Percentiles rank a stretch among this genome's conserved stretches.
Evolutionary conservation across 2,888 invertebrate species (phyloP).

Genomic region (Chaitophorus viminalis): DNA sequence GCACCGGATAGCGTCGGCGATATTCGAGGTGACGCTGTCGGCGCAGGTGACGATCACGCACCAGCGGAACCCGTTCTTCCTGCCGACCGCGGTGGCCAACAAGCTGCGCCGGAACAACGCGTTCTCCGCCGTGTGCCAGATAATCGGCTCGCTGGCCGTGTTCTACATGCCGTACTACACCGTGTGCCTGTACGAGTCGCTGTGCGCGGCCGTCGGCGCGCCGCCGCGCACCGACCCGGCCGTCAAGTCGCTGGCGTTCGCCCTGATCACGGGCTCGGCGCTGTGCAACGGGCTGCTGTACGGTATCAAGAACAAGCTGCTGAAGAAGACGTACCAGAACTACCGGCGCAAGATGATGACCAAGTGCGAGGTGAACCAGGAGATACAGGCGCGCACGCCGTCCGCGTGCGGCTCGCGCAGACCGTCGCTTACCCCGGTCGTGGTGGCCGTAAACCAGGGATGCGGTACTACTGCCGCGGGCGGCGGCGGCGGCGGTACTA

Average conservation of each 20-base stretch:
- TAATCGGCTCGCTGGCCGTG: constrained; percentile 77
- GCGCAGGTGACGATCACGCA: constrained; percentile 87
- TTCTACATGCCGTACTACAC: constrained; percentile 81
- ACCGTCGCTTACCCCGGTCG: constrained; percentile 75
- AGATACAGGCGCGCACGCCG: constrained; percentile 83
- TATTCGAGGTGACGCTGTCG: constrained; percentile 84
- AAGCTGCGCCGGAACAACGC: constrained; percentile 72
- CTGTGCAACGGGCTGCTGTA: constrained; percentile 81
- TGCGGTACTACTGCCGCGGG: constrained; percentile 67
- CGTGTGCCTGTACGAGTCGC: constrained; percentile 64
- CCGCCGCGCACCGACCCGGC: constrained; percentile 59
- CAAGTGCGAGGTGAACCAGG: constrained; percentile 79
- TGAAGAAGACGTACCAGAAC: constrained; percentile 79
- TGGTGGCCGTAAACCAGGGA: constrained; percentile 64
- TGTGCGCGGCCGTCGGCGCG: constrained; percentile 46
- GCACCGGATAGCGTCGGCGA: constrained; percentile 84
- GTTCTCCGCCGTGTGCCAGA: constrained; percentile 76
- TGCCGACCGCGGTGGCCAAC: constrained; percentile 66
- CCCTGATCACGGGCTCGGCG: constrained; percentile 71
- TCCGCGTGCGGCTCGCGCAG: constrained; percentile 80
- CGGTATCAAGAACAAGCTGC: constrained; percentile 78
- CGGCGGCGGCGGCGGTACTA: constrained; percentile 66
- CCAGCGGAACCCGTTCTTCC: constrained; percentile 78
- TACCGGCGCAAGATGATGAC: constrained; percentile 82
- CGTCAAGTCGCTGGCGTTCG: constrained; percentile 70